A percentile compares a stretch with the other conserved stretches of the same genome.
phyloP scores from a whole-genome alignment of 1,140 invertebrate species.

The Atopsyche davidsoni region DNA sequence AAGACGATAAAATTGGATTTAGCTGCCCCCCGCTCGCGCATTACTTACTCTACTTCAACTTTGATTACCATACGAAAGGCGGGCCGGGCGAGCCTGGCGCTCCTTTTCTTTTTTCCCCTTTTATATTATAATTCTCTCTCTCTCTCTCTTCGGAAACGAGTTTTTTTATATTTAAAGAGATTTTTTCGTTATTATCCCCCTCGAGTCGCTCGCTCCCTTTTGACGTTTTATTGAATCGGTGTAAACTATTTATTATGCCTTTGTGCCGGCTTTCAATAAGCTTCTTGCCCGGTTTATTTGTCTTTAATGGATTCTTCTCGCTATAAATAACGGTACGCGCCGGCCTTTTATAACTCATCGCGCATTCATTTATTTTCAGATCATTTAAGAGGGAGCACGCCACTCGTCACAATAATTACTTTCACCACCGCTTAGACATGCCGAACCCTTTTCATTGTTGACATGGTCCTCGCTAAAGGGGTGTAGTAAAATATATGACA shows the following conservation, averaged over 20 bases:
- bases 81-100: slow-evolving; percentile 14
- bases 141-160: slow-evolving; percentile 1
- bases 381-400: too few relatives aligned
- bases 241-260: slow-evolving; percentile 12
- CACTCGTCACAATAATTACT: too few relatives aligned
- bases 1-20: slow-evolving; percentile 30
- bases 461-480: too few relatives aligned
- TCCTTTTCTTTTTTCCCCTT: slow-evolving; percentile 18
- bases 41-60: slow-evolving; percentile 31
- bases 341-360: too few relatives aligned
- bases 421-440: too few relatives aligned
- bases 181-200: neutral
- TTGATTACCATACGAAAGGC: slow-evolving; percentile 32
- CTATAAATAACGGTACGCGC: neutral
- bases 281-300: neutral
- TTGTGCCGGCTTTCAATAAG: neutral
- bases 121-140: slow-evolving; percentile 16
- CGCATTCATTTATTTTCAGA: too few relatives aligned
- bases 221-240: slow-evolving; percentile 12
- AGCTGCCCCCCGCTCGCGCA: slow-evolving; percentile 28
- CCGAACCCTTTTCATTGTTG: too few relatives aligned
- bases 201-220: neutral
- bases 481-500: too few relatives aligned
- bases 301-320: slow-evolving; percentile 1
- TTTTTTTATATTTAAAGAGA: slow-evolving; percentile 8